phyloP scores from a whole-genome alignment of 2,888 invertebrate genomes.

The Megamerina dolium region DNA sequence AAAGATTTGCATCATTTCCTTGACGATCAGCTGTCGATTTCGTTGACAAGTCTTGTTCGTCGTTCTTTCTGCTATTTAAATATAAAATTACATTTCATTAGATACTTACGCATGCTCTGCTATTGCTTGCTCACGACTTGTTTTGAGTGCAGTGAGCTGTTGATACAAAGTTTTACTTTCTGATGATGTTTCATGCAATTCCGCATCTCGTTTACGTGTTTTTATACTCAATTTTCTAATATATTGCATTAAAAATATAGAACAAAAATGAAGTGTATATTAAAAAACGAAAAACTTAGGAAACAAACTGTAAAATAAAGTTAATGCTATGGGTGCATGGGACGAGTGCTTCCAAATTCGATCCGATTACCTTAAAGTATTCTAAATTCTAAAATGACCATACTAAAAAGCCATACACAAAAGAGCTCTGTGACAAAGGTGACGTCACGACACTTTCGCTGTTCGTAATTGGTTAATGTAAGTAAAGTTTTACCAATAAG shows the following conservation, averaged over 20 bases:
- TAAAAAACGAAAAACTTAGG: constrained; percentile 17
- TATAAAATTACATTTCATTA: neutral
- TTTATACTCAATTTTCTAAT: constrained; percentile 35
- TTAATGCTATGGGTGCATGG: too few species aligned
- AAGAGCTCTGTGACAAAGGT: too few species aligned
- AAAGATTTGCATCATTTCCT: constrained; percentile 6
- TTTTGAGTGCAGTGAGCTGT: constrained; percentile 41
- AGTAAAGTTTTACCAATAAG: too few species aligned
- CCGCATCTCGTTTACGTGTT: constrained; percentile 38
- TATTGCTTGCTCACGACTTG: constrained; percentile 44
- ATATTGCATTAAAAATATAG: too few species aligned
- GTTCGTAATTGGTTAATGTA: too few species aligned
- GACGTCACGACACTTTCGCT: too few species aligned
- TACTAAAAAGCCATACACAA: too few species aligned
- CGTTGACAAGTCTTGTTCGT: neutral
- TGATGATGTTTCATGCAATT: constrained; percentile 40
- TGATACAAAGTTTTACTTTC: constrained; percentile 45
- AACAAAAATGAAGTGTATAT: constrained; percentile 8
- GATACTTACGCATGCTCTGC: constrained; percentile 46
- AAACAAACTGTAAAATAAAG: constrained; percentile 15
- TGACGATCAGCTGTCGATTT: too few species aligned
- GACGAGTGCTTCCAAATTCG: too few species aligned
- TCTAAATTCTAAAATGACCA: too few species aligned
- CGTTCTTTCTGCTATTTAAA: constrained; percentile 8
- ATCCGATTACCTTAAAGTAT: too few species aligned